phyloP scores from a whole-genome alignment of 1,140 invertebrate genomes.

The Dendrolimus punctatus region DNA sequence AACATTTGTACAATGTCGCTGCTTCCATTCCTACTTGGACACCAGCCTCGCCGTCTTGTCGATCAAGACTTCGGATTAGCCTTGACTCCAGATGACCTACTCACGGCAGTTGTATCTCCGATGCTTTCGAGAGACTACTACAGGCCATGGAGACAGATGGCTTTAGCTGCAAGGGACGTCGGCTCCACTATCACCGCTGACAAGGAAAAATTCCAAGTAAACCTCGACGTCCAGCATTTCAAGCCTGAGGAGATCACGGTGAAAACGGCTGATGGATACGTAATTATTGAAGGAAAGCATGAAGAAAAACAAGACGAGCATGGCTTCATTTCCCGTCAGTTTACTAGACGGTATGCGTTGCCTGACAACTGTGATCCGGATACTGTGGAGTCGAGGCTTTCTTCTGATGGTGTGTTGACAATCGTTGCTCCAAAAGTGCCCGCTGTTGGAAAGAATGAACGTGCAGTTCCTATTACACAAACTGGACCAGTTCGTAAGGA shows the following conservation, averaged over 20 bases:
- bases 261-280: conserved; percentile 80
- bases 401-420: conserved; percentile 82
- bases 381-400: conserved; percentile 77
- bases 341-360: conserved; percentile 78
- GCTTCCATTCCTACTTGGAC: conserved; percentile 63
- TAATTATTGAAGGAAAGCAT: conserved; percentile 82
- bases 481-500: conserved; percentile 72
- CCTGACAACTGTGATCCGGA: conserved; percentile 80
- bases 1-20: conserved; percentile 38
- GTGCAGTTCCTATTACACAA: conserved; percentile 75
- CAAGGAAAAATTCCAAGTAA: conserved; percentile 75
- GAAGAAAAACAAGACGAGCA: conserved; percentile 84
- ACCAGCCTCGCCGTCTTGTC: conserved; percentile 77
- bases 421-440: conserved; percentile 76
- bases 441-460: conserved; percentile 69
- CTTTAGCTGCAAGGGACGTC: conserved; percentile 76
- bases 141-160: conserved; percentile 77
- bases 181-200: conserved; percentile 79
- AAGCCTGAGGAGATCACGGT: conserved; percentile 87
- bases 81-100: conserved; percentile 79
- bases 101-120: conserved; percentile 71
- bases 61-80: conserved; percentile 85
- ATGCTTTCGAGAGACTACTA: conserved; percentile 72
- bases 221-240: conserved; percentile 89
- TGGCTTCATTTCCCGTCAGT: conserved; percentile 82